Evolutionary conservation across 2,113 vertebrate species (phyloP).

Genomic region (Rhipidura dahli): DNA sequence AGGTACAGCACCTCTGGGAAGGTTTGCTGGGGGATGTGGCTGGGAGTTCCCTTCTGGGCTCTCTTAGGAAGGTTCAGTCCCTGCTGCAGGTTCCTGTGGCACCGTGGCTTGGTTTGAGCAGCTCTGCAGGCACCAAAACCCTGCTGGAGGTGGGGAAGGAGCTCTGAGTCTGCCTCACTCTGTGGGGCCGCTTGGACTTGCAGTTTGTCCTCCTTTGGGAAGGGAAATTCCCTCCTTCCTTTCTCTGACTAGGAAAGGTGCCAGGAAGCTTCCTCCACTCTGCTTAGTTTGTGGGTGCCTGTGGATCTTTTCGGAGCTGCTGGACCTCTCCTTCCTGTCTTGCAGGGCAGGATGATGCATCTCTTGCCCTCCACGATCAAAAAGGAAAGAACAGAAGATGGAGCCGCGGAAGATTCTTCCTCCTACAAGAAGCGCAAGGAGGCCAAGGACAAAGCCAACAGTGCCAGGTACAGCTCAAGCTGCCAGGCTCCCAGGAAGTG

Average conservation of each 20-base stretch:
- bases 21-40: rapidly evolving
- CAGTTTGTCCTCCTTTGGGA: neutral
- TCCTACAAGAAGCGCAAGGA: conserved; percentile 90
- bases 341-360: conserved; percentile 91
- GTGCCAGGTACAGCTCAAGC: conserved; percentile 78
- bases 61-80: neutral
- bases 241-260: neutral
- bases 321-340: neutral
- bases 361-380: conserved; percentile 88
- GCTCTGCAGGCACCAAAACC: neutral
- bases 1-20: conserved; percentile 72
- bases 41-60: neutral
- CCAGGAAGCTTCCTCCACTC: neutral
- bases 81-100: neutral
- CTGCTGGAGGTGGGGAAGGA: neutral
- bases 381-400: conserved; percentile 78
- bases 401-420: conserved; percentile 67
- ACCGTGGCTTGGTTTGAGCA: neutral
- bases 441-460: conserved; percentile 87
- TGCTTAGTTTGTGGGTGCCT: neutral
- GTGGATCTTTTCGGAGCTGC: neutral
- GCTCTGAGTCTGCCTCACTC: rapidly evolving
- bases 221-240: neutral
- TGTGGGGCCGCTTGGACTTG: neutral
- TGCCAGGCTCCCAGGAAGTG: neutral